Evolutionary conservation across 2,888 invertebrate species (phyloP), one percentile per base, ranked within the genome.

Genomic region (Theristus sp.): DNA sequence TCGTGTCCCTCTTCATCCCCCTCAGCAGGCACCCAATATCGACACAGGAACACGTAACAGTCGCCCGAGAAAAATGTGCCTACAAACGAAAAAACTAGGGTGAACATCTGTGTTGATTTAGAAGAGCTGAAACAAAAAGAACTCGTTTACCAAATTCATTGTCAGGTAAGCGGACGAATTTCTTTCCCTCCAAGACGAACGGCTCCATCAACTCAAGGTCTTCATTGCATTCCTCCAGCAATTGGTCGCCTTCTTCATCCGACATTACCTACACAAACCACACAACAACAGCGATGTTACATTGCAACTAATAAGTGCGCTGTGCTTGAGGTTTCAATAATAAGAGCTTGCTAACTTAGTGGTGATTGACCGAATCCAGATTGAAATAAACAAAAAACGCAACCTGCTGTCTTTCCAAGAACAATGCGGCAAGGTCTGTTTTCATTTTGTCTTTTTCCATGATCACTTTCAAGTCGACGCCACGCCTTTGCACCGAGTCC

Each of bases 181-280:
- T 93, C 69, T 87, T 85, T 20, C 90, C 91, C 76, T 96, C 94
- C 64, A 96, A 80, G 3, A 96, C 94, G 77, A 98, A 91, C 0
- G 89, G 84, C 77, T 96, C 94, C 90, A 96, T 94, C 27, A 87
- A 86, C 74, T 94, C 94, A 65, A 98, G 80, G 77, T 98, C 96
- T 67, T 94, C 93, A 78, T 96, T 94, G 90, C 94, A 96, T 72
- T 96, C 96, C 31, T 67, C 65, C 63, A 73, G 67, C 59, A 72
- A 60, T 31, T 68, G 67, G 28, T 72, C 71, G 29, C 68, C 66
- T 24, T 72, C 72, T 22, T 24, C 28, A 22, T 58, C 61, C 27
- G 56, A 29, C 49, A 59, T 58, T 22, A 55, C n/a, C 24, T 47
- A 20, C 38, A 38, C 38, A 38, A 38, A 17, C 38, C 6, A 38